Conservation (phyloP, 2,113 vertebrate genomes). For the Petaurus breviceps region DNA sequence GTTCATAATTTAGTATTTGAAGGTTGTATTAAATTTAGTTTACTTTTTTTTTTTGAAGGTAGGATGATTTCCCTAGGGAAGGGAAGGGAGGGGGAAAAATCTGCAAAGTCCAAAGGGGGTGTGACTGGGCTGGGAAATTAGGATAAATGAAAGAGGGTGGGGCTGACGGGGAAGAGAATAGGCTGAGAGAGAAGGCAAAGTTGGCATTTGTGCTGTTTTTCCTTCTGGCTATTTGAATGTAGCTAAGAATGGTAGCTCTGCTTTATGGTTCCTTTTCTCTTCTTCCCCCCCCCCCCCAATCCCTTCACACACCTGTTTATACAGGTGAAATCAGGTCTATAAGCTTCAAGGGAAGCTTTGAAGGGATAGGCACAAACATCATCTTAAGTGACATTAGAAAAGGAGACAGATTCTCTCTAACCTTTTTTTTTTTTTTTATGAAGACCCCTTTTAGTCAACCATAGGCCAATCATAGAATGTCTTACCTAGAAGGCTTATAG, state of each 20-base stretch:
- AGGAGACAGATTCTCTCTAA: background rate
- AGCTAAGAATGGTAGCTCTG: background rate
- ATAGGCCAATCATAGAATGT: background rate
- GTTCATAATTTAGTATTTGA: background rate
- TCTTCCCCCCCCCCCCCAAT: background rate
- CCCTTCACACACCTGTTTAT: background rate
- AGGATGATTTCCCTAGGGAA: background rate
- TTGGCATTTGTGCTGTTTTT: conserved; percentile 66
- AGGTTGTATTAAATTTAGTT: background rate
- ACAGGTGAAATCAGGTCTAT: background rate
- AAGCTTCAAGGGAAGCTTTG: background rate
- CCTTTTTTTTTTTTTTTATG: background rate
- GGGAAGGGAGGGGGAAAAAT: conserved; percentile 15
- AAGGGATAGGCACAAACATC: background rate
- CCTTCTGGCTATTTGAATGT: conserved; percentile 49
- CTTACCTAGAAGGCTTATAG: background rate
- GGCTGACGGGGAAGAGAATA: conserved; percentile 12
- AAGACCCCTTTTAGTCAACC: background rate
- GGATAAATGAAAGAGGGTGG: conserved; percentile 31
- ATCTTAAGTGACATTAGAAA: background rate
- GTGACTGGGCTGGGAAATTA: background rate
- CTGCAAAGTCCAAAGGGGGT: background rate
- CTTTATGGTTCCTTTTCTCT: background rate
- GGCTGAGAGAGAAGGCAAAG: conserved; percentile 2
- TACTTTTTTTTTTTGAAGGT: background rate